Percentiles rank a stretch among this genome's conserved stretches.
Conservation (phyloP, 1,140 invertebrate species). For the Atta cephalotes region DNA sequence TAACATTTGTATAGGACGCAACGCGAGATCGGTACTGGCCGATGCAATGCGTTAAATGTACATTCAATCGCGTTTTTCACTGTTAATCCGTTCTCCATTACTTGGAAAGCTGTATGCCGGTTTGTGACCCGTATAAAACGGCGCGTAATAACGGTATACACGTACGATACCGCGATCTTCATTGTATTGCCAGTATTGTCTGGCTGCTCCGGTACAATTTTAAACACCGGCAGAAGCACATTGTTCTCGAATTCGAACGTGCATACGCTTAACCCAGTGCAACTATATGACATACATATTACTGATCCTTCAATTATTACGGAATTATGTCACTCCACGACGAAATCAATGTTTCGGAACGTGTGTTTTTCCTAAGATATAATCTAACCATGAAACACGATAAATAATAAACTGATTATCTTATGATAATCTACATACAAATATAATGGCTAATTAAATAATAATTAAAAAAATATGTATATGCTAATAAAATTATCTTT, state of each 20-base stretch:
- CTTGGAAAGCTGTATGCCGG: constrained; percentile 70
- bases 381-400: neutral
- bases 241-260: constrained; percentile 23
- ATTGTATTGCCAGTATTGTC: constrained; percentile 69
- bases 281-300: constrained; percentile 21
- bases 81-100: constrained; percentile 67
- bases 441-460: neutral
- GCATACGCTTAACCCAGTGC: constrained; percentile 14
- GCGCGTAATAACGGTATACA: constrained; percentile 74
- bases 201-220: constrained; percentile 40
- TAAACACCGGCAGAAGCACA: neutral
- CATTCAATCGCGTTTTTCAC: constrained; percentile 17
- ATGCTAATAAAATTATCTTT: neutral
- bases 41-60: constrained; percentile 18
- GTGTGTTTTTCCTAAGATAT: neutral
- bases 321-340: neutral
- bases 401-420: neutral
- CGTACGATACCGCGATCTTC: constrained; percentile 68
- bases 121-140: constrained; percentile 75
- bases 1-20: constrained; percentile 21
- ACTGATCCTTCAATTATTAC: neutral
- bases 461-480: neutral
- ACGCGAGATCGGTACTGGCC: neutral
- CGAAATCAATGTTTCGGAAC: neutral
- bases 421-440: neutral